These are phyloP conservation scores for Patella ulyssiponensis DNA, from an alignment of 2,888 invertebrate genomes.

Conservation along the genomic window DNA sequence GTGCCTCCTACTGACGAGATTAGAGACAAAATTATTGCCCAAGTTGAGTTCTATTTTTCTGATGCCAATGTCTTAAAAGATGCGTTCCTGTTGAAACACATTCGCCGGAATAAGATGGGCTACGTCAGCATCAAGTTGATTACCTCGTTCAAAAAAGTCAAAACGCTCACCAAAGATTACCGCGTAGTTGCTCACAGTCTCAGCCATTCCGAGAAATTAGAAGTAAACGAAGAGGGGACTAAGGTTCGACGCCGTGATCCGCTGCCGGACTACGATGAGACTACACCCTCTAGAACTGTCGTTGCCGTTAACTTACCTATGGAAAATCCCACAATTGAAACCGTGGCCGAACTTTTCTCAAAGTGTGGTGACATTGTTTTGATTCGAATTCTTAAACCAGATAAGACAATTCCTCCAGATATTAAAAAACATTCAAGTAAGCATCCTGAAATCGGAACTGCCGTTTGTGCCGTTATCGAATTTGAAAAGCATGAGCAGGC, in stretches of 20 bases:
- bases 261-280: conserved; percentile 91
- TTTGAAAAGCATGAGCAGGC: conserved; percentile 91
- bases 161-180: conserved; percentile 94
- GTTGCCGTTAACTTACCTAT: conserved; percentile 89
- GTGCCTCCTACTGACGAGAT: conserved; percentile 65
- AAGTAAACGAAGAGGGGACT: conserved; percentile 91
- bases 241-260: conserved; percentile 89
- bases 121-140: conserved; percentile 95
- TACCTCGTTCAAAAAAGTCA: conserved; percentile 94
- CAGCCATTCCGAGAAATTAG: conserved; percentile 83
- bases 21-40: conserved; percentile 63
- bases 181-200: conserved; percentile 90
- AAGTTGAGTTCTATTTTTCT: conserved; percentile 94
- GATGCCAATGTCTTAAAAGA: conserved; percentile 96
- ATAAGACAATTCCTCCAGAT: conserved; percentile 91
- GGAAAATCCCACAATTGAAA: conserved; percentile 88
- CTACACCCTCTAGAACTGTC: conserved; percentile 91
- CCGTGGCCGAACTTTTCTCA: conserved; percentile 91
- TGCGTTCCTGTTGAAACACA: conserved; percentile 94
- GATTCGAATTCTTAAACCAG: conserved; percentile 88
- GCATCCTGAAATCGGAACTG: conserved; percentile 88
- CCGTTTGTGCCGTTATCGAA: conserved; percentile 89
- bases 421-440: conserved; percentile 91
- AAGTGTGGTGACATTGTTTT: conserved; percentile 91
- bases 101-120: conserved; percentile 94